Percentiles rank a stretch among this genome's conserved stretches.
Evolutionary conservation across 2,888 invertebrate species (phyloP).

Genomic region (Epirrhoe tristata): DNA sequence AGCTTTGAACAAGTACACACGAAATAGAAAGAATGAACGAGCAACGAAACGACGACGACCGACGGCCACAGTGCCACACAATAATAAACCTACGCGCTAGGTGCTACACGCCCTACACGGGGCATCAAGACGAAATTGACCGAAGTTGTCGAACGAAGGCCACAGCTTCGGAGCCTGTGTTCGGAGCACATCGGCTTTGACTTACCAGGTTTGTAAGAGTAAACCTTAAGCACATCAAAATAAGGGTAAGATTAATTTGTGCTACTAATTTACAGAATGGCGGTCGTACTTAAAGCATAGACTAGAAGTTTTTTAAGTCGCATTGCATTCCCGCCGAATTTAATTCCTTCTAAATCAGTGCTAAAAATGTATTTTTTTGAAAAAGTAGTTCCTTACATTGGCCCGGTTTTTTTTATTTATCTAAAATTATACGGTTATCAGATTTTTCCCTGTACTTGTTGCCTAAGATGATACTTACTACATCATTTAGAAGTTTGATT

Average conservation of each 20-base stretch:
- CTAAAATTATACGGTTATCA: no score
- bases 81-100: constrained; percentile 80
- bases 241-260: neutral
- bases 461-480: no score
- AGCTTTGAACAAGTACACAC: constrained; percentile 44
- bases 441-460: no score
- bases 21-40: constrained; percentile 44
- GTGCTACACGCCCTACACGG: constrained; percentile 63
- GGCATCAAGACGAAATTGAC: constrained; percentile 68
- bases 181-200: constrained; percentile 58
- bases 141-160: constrained; percentile 50
- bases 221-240: neutral
- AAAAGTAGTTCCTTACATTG: no score
- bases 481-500: no score
- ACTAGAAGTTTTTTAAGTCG: no score
- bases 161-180: constrained; percentile 56
- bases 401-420: no score
- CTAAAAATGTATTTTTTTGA: no score
- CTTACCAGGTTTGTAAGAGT: neutral
- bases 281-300: neutral
- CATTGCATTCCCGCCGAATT: no score
- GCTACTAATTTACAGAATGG: no score
- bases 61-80: constrained; percentile 60
- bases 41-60: constrained; percentile 29
- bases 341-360: no score